Percentiles rank a stretch among this genome's conserved stretches.
Evolutionary conservation across 2,797 vertebrate genomes (phyloP).

Genomic region (Enteromius mattozi): DNA sequence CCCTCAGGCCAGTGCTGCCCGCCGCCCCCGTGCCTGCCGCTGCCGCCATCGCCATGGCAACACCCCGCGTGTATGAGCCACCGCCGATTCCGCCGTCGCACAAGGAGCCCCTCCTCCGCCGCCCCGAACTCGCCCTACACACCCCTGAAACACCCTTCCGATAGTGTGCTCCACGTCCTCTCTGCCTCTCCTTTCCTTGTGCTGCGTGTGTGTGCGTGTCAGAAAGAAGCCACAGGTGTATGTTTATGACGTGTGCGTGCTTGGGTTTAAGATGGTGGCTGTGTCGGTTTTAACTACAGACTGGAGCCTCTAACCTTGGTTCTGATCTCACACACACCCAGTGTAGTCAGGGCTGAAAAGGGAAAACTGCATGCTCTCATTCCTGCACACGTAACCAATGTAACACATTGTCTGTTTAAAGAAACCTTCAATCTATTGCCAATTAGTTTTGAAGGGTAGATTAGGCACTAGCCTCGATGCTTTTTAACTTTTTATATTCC

Average conservation of each 20-base stretch:
- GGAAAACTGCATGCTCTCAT: slow-evolving; percentile 48
- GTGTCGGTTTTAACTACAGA: slow-evolving; percentile 64
- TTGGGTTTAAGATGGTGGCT: slow-evolving; percentile 48
- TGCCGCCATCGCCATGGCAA: slow-evolving; percentile 76
- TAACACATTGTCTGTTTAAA: slow-evolving; percentile 34
- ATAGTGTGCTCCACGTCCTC: slow-evolving; percentile 75
- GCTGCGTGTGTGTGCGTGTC: slow-evolving; percentile 54
- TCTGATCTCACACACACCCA: slow-evolving; percentile 66
- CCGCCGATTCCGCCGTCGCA: slow-evolving; percentile 82
- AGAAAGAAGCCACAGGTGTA: slow-evolving; percentile 47
- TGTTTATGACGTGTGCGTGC: slow-evolving; percentile 48
- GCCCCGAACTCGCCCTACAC: slow-evolving; percentile 86
- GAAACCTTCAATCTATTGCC: slow-evolving; percentile 47
- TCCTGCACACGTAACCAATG: slow-evolving; percentile 44
- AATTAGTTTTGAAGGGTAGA: slow-evolving; percentile 47
- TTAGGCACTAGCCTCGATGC: slow-evolving; percentile 47
- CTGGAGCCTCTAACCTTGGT: slow-evolving; percentile 73
- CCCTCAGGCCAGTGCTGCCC: slow-evolving; percentile 82
- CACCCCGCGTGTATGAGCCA: slow-evolving; percentile 81
- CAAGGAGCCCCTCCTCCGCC: slow-evolving; percentile 86
- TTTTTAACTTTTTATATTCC: slow-evolving; percentile 48
- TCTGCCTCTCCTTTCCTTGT: slow-evolving; percentile 55
- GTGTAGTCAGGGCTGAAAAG: slow-evolving; percentile 45
- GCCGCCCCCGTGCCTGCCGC: slow-evolving; percentile 72
- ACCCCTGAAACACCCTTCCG: slow-evolving; percentile 86